These are phyloP conservation scores for Napeogenes inachia DNA, from an alignment of 2,888 invertebrate species.

Conservation along the genomic window DNA sequence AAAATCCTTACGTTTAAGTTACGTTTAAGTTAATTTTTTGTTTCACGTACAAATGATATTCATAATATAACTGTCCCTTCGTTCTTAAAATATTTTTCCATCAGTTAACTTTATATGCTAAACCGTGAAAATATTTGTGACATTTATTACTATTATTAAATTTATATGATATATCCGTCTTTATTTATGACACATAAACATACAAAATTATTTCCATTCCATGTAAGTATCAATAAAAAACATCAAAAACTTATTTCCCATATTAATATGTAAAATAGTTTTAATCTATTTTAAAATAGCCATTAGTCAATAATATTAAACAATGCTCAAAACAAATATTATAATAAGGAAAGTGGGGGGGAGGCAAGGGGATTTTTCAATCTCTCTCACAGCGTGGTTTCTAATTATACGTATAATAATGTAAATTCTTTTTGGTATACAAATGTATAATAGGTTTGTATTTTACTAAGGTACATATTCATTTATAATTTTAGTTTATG, in stretches of 20 bases:
- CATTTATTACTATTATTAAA: too few relatives aligned
- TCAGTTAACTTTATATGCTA: too few relatives aligned
- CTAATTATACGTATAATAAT: conserved; percentile 66
- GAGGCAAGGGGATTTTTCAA: conserved; percentile 51
- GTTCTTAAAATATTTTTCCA: too few relatives aligned
- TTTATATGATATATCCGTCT: too few relatives aligned
- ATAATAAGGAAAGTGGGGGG: conserved; percentile 17
- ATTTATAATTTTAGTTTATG: too few relatives aligned
- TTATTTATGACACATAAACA: too few relatives aligned
- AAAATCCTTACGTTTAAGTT: too few relatives aligned
- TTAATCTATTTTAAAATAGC: conserved; percentile 21
- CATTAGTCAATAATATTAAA: conserved; percentile 31
- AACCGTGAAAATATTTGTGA: too few relatives aligned
- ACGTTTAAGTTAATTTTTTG: too few relatives aligned
- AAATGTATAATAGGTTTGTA: conserved; percentile 31
- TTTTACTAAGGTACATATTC: conserved; percentile 3
- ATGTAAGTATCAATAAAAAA: conserved; percentile 1
- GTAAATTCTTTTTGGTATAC: conserved; percentile 37
- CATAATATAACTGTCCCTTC: too few relatives aligned
- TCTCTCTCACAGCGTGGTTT: conserved; percentile 57
- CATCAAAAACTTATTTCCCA: conserved; percentile 3
- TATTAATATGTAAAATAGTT: background rate
- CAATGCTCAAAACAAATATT: conserved; percentile 30
- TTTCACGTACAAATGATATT: too few relatives aligned
- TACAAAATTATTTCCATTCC: too few relatives aligned